Conservation (phyloP, 1,140 invertebrate genomes). For the Trinorchestia longiramus region DNA sequence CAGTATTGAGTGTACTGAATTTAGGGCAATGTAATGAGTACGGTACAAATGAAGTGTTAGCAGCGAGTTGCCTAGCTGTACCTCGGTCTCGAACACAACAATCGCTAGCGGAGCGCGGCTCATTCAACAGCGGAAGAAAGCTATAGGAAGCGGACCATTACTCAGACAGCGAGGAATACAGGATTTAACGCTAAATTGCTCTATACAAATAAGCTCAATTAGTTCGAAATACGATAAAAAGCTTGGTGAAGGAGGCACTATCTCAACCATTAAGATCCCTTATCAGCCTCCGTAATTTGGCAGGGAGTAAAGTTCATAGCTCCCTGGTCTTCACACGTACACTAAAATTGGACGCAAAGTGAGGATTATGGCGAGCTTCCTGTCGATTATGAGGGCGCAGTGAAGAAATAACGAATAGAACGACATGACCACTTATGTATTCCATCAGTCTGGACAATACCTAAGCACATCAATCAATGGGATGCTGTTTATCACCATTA, state of each 20-base stretch:
- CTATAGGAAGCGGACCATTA: slow-evolving; percentile 28
- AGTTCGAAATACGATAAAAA: neutral
- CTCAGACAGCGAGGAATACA: neutral
- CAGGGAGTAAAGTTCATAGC: neutral
- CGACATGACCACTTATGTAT: slow-evolving; percentile 11
- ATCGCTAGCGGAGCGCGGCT: neutral
- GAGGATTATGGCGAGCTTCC: neutral
- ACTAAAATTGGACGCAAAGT: neutral
- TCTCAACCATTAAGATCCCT: slow-evolving; percentile 13
- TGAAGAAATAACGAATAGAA: neutral
- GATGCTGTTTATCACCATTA: slow-evolving; percentile 48
- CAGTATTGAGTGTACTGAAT: too few relatives aligned
- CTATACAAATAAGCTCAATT: slow-evolving; percentile 47
- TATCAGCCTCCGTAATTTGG: neutral
- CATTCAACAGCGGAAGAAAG: slow-evolving; percentile 18
- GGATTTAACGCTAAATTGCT: slow-evolving; percentile 20
- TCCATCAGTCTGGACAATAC: slow-evolving; percentile 42
- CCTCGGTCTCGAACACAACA: neutral
- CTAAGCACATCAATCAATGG: slow-evolving; percentile 32
- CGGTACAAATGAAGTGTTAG: too few relatives aligned
- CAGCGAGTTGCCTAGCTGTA: neutral
- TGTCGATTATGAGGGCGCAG: neutral
- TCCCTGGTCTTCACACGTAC: neutral
- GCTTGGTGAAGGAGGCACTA: neutral
- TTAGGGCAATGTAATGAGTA: too few relatives aligned